Evolutionary conservation across 2,797 vertebrate species (phyloP).

Genomic region (Steatocranus sp.): DNA sequence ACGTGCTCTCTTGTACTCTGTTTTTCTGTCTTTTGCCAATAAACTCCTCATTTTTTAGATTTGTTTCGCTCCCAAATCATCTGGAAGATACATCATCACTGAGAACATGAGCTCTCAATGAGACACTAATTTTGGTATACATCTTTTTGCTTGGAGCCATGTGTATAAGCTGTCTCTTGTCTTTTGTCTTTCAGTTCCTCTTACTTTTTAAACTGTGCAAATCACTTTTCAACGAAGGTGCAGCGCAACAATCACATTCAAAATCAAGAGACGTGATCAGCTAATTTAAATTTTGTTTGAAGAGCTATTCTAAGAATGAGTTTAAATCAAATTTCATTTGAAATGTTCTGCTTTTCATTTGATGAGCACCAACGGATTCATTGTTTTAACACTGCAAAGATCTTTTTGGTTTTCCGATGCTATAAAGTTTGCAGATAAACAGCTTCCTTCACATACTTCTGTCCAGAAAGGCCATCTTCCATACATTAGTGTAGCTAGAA

Average conservation of each 20-base stretch:
- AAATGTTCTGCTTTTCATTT: not conserved
- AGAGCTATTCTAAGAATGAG: not conserved
- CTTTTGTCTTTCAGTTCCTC: not conserved
- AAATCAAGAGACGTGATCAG: not conserved
- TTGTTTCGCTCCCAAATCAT: constrained; percentile 26
- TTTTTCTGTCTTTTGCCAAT: not conserved
- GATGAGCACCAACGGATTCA: not conserved
- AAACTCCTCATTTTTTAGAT: not conserved
- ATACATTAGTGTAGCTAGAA: not conserved
- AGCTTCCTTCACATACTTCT: too few species aligned
- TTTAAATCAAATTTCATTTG: not conserved
- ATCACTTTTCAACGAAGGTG: not conserved
- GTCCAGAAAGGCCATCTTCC: not conserved
- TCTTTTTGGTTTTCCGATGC: not conserved
- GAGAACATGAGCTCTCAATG: constrained; percentile 29
- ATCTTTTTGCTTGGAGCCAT: constrained; percentile 7
- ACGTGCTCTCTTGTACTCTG: not conserved
- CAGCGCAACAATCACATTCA: not conserved
- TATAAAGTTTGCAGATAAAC: not conserved
- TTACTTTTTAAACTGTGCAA: not conserved
- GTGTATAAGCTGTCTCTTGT: constrained; percentile 10
- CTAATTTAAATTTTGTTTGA: not conserved
- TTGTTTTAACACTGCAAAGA: not conserved
- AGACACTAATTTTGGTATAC: constrained; percentile 34
- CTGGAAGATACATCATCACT: constrained; percentile 21